These are phyloP conservation scores for Drosophila quinaria DNA, from an alignment of 2,888 invertebrate genomes.

Conservation along the genomic window DNA sequence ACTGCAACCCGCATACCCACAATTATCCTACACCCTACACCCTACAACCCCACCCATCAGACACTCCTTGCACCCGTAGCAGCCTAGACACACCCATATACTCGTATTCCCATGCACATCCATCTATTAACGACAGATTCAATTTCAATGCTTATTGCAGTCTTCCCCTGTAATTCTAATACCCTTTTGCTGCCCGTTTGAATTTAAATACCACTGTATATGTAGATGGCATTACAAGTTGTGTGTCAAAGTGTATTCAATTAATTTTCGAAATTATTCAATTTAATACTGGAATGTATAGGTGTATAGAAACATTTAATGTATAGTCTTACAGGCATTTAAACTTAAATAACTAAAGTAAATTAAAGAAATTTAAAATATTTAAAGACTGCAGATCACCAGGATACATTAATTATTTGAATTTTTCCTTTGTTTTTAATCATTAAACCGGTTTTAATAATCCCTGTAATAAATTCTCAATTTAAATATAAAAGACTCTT, in stretches of 20 bases:
- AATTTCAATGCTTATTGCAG: slow-evolving; percentile 7
- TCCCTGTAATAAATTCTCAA: no score
- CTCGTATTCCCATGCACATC: neutral
- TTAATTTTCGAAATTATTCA: neutral
- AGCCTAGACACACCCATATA: slow-evolving; percentile 1
- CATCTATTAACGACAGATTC: slow-evolving; percentile 23
- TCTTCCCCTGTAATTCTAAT: neutral
- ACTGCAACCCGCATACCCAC: slow-evolving; percentile 42
- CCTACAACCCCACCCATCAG: neutral
- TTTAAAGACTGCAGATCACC: no score
- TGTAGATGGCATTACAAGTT: neutral
- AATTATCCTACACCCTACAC: neutral
- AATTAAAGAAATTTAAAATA: no score
- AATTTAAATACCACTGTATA: neutral
- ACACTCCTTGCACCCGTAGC: slow-evolving; percentile 3
- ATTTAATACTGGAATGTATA: no score
- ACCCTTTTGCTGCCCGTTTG: slow-evolving; percentile 5
- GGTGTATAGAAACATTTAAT: no score
- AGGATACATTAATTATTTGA: no score
- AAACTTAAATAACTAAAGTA: no score
- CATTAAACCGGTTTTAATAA: no score
- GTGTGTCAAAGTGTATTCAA: neutral
- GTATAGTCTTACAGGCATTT: no score
- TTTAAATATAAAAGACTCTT: no score
- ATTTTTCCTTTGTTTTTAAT: no score